phyloP scores from a whole-genome alignment of 2,888 invertebrate genomes.

The Pyrrhia umbra region DNA sequence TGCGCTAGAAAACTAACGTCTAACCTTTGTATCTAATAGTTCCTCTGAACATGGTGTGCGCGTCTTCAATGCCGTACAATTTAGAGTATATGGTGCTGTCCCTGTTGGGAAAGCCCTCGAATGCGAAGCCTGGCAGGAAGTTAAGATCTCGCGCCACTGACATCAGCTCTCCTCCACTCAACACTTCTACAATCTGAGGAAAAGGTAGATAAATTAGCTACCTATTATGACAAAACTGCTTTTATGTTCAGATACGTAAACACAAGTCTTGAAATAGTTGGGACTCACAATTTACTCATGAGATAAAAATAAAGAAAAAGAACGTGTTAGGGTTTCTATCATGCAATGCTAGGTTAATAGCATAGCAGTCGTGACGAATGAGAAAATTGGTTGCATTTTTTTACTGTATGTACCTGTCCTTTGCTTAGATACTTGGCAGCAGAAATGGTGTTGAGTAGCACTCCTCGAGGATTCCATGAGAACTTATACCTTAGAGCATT shows the following conservation, averaged over 20 bases:
- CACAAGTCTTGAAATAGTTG: no score
- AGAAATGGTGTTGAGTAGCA: constrained; percentile 96
- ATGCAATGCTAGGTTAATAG: no score
- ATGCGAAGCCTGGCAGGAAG: constrained; percentile 98
- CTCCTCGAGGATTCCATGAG: constrained; percentile 99
- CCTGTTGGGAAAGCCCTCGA: constrained; percentile 99
- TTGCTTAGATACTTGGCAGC: constrained; percentile 96
- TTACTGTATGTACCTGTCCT: constrained; percentile 91
- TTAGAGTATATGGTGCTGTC: constrained; percentile 97
- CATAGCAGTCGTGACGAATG: neutral
- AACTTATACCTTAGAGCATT: constrained; percentile 97
- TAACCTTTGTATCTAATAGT: constrained; percentile 96
- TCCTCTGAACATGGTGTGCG: constrained; percentile 97
- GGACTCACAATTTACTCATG: no score
- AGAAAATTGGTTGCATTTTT: neutral
- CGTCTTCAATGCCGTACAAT: constrained; percentile 96
- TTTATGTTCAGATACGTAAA: no score
- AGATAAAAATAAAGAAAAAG: no score
- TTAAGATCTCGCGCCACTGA: constrained; percentile 94
- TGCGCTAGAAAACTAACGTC: no score
- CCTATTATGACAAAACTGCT: no score
- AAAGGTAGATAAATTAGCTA: neutral
- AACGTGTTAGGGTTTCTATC: no score
- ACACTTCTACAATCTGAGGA: constrained; percentile 94
- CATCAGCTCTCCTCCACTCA: constrained; percentile 97